phyloP scores from a whole-genome alignment of 1,140 invertebrate genomes.

The Formica selysi region DNA sequence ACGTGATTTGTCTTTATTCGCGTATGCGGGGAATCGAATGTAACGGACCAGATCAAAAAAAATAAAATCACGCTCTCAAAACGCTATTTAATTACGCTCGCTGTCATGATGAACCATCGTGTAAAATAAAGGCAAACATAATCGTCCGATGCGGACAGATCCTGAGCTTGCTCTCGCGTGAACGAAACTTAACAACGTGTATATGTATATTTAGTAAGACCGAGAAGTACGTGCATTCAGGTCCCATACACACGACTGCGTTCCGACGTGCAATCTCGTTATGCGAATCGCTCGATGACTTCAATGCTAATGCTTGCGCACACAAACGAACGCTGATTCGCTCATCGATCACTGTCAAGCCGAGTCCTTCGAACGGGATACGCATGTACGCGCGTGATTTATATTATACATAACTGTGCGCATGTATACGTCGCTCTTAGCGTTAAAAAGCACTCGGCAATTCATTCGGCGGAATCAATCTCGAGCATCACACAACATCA shows the following conservation, averaged over 20 bases:
- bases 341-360: constrained; percentile 69
- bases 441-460: constrained; percentile 30
- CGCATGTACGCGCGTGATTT: constrained; percentile 50
- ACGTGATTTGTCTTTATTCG: not conserved
- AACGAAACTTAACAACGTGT: too few species aligned
- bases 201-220: too few species aligned
- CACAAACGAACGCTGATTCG: constrained; percentile 38
- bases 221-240: too few species aligned
- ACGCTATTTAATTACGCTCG: constrained; percentile 24
- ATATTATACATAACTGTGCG: constrained; percentile 33
- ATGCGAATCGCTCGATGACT: constrained; percentile 64
- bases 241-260: not conserved
- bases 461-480: constrained; percentile 36
- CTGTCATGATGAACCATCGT: not conserved
- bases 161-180: too few species aligned
- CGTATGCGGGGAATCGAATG: not conserved
- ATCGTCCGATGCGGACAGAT: too few species aligned
- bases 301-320: constrained; percentile 62
- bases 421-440: not conserved
- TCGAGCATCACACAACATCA: constrained; percentile 12
- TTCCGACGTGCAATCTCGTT: constrained; percentile 62
- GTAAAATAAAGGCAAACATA: not conserved
- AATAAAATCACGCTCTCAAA: not conserved
- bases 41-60: not conserved
- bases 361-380: constrained; percentile 48